Evolutionary conservation across 2,888 invertebrate species (phyloP).

Genomic region (Junonia oenone): DNA sequence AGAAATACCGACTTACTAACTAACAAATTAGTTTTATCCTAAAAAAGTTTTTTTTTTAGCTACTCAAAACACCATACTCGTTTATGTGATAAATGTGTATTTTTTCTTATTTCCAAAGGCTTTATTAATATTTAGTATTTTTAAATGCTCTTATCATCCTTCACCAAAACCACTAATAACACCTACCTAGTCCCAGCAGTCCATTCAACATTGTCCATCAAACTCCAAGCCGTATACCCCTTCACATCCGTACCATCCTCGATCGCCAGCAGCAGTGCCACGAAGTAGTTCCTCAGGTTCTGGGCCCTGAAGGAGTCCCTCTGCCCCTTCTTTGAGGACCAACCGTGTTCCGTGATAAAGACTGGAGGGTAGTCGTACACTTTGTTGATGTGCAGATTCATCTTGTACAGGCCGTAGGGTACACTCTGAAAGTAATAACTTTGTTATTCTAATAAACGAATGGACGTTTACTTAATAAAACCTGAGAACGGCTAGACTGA

Average conservation of each 20-base stretch:
- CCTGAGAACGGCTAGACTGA: no score
- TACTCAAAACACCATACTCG: no score
- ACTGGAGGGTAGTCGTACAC: conserved; percentile 51
- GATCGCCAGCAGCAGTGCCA: conserved; percentile 65
- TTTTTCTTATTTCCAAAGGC: no score
- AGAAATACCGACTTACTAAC: no score
- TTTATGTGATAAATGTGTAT: no score
- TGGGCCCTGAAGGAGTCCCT: conserved; percentile 62
- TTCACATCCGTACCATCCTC: conserved; percentile 67
- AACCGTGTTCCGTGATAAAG: conserved; percentile 81
- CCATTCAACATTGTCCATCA: conserved; percentile 86
- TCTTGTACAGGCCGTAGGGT: conserved; percentile 61
- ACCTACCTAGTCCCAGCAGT: conserved; percentile 72
- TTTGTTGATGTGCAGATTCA: conserved; percentile 49
- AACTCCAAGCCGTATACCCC: conserved; percentile 82
- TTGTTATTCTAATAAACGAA: neutral
- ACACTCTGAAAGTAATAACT: conserved; percentile 42
- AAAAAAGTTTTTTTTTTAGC: no score
- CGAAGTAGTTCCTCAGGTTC: conserved; percentile 59
- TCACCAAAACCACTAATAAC: no score
- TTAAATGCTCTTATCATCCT: no score
- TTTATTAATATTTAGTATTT: neutral
- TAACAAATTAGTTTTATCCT: no score
- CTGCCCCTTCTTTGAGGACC: conserved; percentile 61
- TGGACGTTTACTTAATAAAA: no score